Evolutionary conservation across 2,888 invertebrate genomes (phyloP), one percentile per base, ranked within the genome.

Genomic region (Cantharis nigra): DNA sequence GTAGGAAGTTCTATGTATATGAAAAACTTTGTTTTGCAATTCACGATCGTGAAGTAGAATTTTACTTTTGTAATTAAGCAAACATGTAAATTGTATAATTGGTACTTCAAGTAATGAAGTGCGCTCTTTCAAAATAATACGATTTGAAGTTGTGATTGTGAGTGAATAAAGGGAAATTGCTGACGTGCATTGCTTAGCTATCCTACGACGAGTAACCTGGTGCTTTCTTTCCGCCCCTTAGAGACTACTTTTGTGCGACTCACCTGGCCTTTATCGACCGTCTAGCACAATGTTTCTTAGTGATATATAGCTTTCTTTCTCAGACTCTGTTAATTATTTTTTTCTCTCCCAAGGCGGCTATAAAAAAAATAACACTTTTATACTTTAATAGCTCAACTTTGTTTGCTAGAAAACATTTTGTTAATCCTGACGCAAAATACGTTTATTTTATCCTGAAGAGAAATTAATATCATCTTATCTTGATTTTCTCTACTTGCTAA

Each of bases 261-360:
- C 85, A 85, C 85, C 85, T 85, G 85, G 85, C 83, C 84, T 83
- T 83, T 84, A 85, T 85, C 84, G 84, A 86, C 85, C 86, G 85
- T 70, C 77, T 70, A 72, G 64, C 70, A 69, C 80, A 80, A 78
- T 78, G 83, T 82, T 81, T 82, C 82, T 79, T 81, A 81, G 83
- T 84, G 83, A 85, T 84, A 85, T 84, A 85, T 84, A 84, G 83
- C 83, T 79, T 81, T 80, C 83, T 83, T 83, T 83, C 83, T 83
- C 83, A 81, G 83, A 83, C 83, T 83, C 83, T 83, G 83, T 84
- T 84, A 84, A 84, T 84, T 84, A 84, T 84, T 84, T 83, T 83
- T 84, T 82, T 69, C 83, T 67, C 26, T 83, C 83, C 83, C 83
- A 78, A 80, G 83, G 80, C 80, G 81, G 83, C 83, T 82, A 83